Base-by-base conservation (phyloP, 2,888 invertebrate species). In the Cataglyphis altisquamis region DNA sequence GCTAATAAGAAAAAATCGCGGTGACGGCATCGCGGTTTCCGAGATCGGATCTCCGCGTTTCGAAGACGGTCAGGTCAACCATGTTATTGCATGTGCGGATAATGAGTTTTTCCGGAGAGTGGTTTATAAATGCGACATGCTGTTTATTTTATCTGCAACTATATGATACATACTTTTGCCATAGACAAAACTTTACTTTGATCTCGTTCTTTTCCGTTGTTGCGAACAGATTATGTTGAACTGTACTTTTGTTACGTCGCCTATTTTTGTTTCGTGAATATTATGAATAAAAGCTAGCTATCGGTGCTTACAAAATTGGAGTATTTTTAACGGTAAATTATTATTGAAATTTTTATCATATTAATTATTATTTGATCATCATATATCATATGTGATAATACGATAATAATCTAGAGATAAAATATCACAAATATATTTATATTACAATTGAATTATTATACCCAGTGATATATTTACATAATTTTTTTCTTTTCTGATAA, bases 1-100 rank as follows among this genome's bases (percentile, higher is more conserved):
- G n/a, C n/a, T n/a, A n/a, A n/a, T n/a, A 67, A 70, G 80, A 36
- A 64, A 68, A 72, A 78, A 32, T 25, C 63, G 64, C 55, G 32
- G 39, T 48, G 36, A 15, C 55, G 18, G 15, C 36, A 15, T 15
- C 9, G 36, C 36, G 55, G 55, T 72, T 72, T 62, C 32, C 18
- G 36, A 41, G 45, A 32, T 48, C 60, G 32, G 3, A 32, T 18
- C 18, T 21, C 3, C 60, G 41, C 60, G 15, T 21, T 36, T 18
- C 21, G 15, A 57, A 45, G 29, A 41, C 21, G 68, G 12, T 41
- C 57, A 21, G 68, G 12, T 41, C 57, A 21, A 21, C 55, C 36
- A 10, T 18, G 39, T 18, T 15, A n/a, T 39, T 41, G 6, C 67
- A n/a, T n/a, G 29, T 39, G 29, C 15, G 41, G 3, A 15, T n/a